A percentile compares a stretch with the other conserved stretches of the same genome.
These are phyloP conservation scores for Oasisia sp. DNA, from an alignment of 2,888 invertebrate genomes.

Conservation along the genomic window DNA sequence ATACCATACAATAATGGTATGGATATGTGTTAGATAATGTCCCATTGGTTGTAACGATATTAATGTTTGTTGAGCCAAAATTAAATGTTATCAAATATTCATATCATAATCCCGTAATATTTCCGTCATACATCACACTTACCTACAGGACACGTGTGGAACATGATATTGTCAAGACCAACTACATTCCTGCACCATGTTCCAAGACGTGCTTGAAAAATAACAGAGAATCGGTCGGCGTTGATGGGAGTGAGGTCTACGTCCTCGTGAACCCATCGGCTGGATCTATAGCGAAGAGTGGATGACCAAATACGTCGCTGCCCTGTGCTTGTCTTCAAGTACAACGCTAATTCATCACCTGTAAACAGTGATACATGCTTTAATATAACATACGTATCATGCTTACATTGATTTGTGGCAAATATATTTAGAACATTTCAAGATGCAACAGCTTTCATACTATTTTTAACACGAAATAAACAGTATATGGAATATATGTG, in stretches of 20 bases:
- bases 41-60: no score
- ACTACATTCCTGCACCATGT: background rate
- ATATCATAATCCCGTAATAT: no score
- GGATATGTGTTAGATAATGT: no score
- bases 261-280: background rate
- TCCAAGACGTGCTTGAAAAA: background rate
- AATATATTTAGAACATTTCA: no score
- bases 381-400: background rate
- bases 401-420: no score
- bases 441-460: no score
- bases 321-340: background rate
- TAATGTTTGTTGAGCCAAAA: no score
- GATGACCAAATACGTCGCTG: background rate
- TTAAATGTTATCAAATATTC: no score
- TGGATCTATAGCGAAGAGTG: background rate
- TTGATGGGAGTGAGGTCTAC: background rate
- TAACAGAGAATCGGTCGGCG: background rate
- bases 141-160: background rate
- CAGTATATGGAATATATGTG: no score
- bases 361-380: background rate
- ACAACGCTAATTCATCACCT: background rate
- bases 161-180: constrained; percentile 18
- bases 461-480: no score
- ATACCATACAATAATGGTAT: no score
- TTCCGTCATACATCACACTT: background rate